Evolutionary conservation across 2,888 invertebrate species (phyloP), one percentile per base, ranked within the genome.

Genomic region (Netelia virgata): DNA sequence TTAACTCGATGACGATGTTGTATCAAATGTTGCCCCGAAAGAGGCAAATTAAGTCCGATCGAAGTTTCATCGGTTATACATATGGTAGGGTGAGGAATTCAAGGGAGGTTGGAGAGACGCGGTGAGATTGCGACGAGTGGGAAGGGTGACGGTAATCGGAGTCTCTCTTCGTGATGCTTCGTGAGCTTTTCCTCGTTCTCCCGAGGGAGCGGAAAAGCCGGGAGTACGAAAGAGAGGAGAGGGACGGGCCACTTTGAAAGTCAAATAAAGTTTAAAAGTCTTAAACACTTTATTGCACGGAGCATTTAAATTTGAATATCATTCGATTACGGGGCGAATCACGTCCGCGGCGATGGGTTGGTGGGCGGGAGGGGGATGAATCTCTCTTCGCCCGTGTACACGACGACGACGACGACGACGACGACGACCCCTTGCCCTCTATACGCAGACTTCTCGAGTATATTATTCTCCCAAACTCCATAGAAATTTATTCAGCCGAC

Each of bases 231-330:
- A 36, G 63, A 78, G 73, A 61, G 28, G 53, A 59, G 23, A 68
- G 28, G 14, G 18, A 57, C 57, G 59, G 66, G 72, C 81, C 83
- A 86, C 86, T 86, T 86, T 91, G 90, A 90, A 91, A 92, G 91
- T 92, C 91, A 91, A 92, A 92, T 92, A 89, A 90, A 90, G 91
- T 91, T 92, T 90, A 87, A 89, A 91, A 91, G 91, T 91, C 89
- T 90, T 91, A 90, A 92, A 90, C 90, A 90, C 89, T 92, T 92
- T 92, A 91, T 92, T 91, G 91, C 90, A 86, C 86, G 83, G 85
- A 87, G 88, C 91, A 91, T 92, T 92, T 91, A 90, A 92, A 92
- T 92, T 90, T 91, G 90, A 92, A 91, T 91, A 91, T 92, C 90
- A 91, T 91, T 91, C 91, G 91, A 92, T 92, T 92, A 91, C 88